These are phyloP conservation scores for Myopa testacea DNA, from an alignment of 2,888 invertebrate genomes.

Conservation along the genomic window DNA sequence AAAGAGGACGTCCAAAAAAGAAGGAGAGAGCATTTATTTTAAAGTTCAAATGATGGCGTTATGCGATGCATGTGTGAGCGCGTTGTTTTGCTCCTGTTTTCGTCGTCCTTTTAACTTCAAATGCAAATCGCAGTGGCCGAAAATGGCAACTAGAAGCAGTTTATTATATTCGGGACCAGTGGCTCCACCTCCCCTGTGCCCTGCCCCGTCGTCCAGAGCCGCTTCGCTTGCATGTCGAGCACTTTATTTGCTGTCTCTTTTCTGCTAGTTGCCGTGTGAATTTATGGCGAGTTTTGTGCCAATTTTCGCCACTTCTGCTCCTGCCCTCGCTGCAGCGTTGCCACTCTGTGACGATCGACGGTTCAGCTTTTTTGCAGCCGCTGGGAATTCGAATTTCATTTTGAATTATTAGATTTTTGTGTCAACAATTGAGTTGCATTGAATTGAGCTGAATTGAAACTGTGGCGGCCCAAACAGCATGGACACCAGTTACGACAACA, in stretches of 20 bases:
- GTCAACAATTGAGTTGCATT: conserved; percentile 24
- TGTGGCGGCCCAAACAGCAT: conserved; percentile 4
- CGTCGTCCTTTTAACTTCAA: not conserved
- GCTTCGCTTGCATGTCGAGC: conserved; percentile 2
- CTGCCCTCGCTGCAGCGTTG: not conserved
- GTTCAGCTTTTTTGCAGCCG: not conserved
- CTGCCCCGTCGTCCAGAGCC: not conserved
- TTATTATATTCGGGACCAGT: conserved; percentile 15
- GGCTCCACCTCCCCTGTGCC: not conserved
- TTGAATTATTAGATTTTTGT: conserved; percentile 35
- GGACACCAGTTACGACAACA: conserved; percentile 5
- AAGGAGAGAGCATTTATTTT: not conserved
- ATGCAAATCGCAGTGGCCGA: not conserved
- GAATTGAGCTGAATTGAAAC: conserved; percentile 24
- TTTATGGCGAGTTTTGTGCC: conserved; percentile 29
- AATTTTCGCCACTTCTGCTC: conserved; percentile 11
- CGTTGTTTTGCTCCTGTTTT: not conserved
- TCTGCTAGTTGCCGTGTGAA: conserved; percentile 14
- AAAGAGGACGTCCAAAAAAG: not conserved
- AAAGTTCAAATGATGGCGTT: not conserved
- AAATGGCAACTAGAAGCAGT: conserved; percentile 1
- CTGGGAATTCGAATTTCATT: conserved; percentile 31
- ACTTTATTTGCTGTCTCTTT: conserved; percentile 18
- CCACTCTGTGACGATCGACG: not conserved
- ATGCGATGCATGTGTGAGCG: not conserved